These are phyloP conservation scores for Uria lomvia DNA, from an alignment of 2,113 vertebrate genomes.

Conservation along the genomic window DNA sequence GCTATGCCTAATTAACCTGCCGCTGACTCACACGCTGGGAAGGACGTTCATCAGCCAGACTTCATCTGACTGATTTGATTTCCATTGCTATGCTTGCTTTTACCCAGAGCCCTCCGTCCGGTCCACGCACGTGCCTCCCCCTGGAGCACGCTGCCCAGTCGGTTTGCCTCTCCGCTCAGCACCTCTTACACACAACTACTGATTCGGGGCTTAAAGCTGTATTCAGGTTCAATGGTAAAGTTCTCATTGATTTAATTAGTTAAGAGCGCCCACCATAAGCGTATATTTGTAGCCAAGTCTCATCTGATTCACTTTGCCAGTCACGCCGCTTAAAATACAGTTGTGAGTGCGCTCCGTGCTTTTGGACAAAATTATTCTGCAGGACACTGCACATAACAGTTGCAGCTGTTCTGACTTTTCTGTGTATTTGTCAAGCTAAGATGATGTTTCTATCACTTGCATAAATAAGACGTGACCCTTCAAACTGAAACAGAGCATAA, in stretches of 20 bases:
- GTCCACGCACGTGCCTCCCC: not conserved
- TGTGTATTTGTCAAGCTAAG: not conserved
- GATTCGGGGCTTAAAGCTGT: not conserved
- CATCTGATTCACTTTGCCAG: not conserved
- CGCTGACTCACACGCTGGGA: not conserved
- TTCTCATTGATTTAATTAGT: not conserved
- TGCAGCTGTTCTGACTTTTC: not conserved
- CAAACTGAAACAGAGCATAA: not conserved
- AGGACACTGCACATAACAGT: not conserved
- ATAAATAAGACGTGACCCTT: not conserved
- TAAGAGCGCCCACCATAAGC: not conserved
- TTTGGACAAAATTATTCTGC: not conserved
- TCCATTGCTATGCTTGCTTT: not conserved
- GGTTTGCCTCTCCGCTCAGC: not conserved
- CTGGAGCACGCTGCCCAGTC: not conserved
- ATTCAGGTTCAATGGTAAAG: not conserved
- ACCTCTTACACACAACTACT: not conserved
- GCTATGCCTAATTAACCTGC: slow-evolving; percentile 26
- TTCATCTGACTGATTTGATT: not conserved
- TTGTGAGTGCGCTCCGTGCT: not conserved
- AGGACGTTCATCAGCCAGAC: not conserved
- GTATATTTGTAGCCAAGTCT: not conserved
- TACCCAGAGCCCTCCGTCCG: not conserved
- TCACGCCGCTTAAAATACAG: not conserved
- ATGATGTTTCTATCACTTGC: not conserved